Conservation (phyloP, 1,140 invertebrate genomes). For the Ectropis grisescens region DNA sequence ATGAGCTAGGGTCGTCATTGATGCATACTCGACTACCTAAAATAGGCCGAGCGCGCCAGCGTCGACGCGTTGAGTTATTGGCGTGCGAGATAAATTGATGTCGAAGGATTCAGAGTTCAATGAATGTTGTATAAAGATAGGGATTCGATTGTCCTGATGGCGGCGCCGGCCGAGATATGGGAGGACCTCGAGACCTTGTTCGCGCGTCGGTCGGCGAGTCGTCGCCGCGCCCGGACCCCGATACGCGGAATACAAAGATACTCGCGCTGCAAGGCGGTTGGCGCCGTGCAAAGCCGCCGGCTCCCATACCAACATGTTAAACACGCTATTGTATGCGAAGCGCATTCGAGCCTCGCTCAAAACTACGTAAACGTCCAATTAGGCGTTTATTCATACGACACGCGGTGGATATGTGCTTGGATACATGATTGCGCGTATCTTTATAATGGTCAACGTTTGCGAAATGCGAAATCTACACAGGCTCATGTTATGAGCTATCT, state of each 20-base stretch:
- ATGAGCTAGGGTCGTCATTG: slow-evolving; percentile 31
- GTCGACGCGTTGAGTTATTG: slow-evolving; percentile 39
- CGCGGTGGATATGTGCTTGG: no score
- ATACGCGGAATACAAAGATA: slow-evolving; percentile 44
- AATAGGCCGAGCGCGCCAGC: slow-evolving; percentile 36
- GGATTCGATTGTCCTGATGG: slow-evolving; percentile 23
- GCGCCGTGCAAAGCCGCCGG: no score
- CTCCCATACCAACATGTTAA: slow-evolving; percentile 25
- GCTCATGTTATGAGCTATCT: no score
- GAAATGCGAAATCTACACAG: no score
- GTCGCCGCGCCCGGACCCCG: slow-evolving; percentile 28
- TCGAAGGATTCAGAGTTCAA: slow-evolving; percentile 30
- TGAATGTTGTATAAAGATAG: slow-evolving; percentile 19
- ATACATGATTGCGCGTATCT: no score
- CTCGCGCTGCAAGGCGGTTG: slow-evolving; percentile 32
- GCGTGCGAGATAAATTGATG: slow-evolving; percentile 23
- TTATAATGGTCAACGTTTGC: no score
- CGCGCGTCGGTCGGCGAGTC: slow-evolving; percentile 33
- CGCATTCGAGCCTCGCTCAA: slow-evolving; percentile 4
- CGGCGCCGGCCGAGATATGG: slow-evolving; percentile 41
- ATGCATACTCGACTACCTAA: slow-evolving; percentile 28
- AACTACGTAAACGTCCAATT: slow-evolving; percentile 13
- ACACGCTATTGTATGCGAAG: slow-evolving; percentile 20
- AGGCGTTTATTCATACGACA: slow-evolving; percentile 5
- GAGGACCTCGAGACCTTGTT: slow-evolving; percentile 58